phyloP scores from a whole-genome alignment of 2,888 invertebrate genomes.

The Oeneis ivallda region DNA sequence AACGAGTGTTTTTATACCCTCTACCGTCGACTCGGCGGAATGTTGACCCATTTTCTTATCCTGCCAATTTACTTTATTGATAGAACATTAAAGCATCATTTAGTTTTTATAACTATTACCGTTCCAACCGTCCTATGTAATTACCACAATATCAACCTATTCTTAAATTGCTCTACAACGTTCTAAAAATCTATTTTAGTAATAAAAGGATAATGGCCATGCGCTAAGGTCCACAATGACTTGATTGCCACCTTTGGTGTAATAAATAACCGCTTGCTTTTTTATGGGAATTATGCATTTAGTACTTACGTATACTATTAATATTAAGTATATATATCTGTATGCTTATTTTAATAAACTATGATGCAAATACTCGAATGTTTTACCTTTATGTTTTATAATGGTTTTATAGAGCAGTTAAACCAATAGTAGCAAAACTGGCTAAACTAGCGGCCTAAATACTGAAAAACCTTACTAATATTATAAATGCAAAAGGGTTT shows the following conservation, averaged over 20 bases:
- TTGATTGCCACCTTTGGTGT: slow-evolving; percentile 58
- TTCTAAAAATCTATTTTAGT: slow-evolving; percentile 65
- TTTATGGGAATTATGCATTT: slow-evolving; percentile 42
- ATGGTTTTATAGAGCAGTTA: too few species aligned
- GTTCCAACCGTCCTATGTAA: slow-evolving; percentile 68
- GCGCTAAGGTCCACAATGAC: slow-evolving; percentile 53
- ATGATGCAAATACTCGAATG: background rate
- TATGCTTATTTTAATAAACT: slow-evolving; percentile 11
- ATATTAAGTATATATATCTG: slow-evolving; percentile 39
- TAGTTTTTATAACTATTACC: slow-evolving; percentile 71
- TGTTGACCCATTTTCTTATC: slow-evolving; percentile 71
- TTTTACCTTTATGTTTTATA: too few species aligned
- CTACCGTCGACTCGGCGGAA: slow-evolving; percentile 52
- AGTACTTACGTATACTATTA: slow-evolving; percentile 53
- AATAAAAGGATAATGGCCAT: slow-evolving; percentile 59
- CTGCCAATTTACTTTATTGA: slow-evolving; percentile 79
- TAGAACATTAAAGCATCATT: slow-evolving; percentile 74
- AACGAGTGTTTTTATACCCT: slow-evolving; percentile 40
- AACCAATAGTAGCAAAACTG: too few species aligned
- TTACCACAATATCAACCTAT: slow-evolving; percentile 72
- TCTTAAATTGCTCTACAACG: slow-evolving; percentile 69
- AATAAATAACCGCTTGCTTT: slow-evolving; percentile 51
- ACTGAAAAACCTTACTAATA: too few species aligned
- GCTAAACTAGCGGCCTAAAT: too few species aligned
- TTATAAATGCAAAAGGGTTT: too few species aligned